Conservation (phyloP, 2,797 vertebrate species). For the Momotus momota region DNA sequence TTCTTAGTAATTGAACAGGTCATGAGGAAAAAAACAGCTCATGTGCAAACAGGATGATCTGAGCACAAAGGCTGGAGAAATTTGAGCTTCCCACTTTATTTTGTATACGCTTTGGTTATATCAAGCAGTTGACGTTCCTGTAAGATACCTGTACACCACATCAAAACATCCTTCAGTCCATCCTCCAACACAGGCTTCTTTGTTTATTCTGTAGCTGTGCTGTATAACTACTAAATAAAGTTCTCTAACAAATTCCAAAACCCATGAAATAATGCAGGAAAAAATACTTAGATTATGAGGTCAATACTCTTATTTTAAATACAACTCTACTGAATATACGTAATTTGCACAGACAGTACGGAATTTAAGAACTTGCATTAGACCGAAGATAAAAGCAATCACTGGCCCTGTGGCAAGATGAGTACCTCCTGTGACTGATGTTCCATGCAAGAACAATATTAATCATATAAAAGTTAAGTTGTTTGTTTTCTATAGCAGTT, state of each 20-base stretch:
- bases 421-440: not conserved
- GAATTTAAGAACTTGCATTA: not conserved
- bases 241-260: not conserved
- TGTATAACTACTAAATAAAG: not conserved
- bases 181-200: not conserved
- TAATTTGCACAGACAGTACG: not conserved
- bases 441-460: not conserved
- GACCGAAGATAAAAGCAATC: not conserved
- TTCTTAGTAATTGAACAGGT: not conserved
- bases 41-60: not conserved
- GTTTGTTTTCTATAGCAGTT: conserved; percentile 1
- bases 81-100: not conserved
- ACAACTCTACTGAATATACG: not conserved
- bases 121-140: not conserved
- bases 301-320: conserved; percentile 31
- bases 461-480: not conserved
- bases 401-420: not conserved
- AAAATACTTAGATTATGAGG: not conserved
- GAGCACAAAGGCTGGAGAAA: not conserved
- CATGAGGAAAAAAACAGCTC: not conserved
- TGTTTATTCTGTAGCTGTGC: not conserved
- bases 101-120: not conserved
- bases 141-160: not conserved
- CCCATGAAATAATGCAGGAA: not conserved
- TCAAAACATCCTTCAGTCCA: not conserved